A percentile compares a stretch with the other conserved stretches of the same genome.
Evolutionary conservation across 2,113 vertebrate genomes (phyloP).

Genomic region (Brachyistius frenatus): DNA sequence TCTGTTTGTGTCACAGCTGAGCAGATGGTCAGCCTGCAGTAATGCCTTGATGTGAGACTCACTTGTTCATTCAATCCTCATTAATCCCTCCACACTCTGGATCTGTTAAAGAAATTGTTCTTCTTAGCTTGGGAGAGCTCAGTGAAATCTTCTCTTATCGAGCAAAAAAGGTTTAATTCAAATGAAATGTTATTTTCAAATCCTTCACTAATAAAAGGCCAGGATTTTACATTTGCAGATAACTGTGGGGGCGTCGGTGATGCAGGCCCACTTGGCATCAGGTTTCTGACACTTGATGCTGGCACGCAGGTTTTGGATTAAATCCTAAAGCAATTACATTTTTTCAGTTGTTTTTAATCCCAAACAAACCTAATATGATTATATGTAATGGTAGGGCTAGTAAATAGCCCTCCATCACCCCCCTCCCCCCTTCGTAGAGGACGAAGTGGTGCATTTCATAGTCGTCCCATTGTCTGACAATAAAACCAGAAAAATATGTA

Average conservation of each 20-base stretch:
- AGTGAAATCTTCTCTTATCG: background rate
- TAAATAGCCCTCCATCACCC: background rate
- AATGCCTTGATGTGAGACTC: constrained; percentile 71
- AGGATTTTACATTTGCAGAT: background rate
- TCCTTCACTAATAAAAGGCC: background rate
- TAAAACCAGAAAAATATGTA: too few relatives aligned
- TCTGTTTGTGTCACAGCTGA: constrained; percentile 85
- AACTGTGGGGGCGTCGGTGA: background rate
- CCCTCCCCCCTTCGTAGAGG: too few relatives aligned
- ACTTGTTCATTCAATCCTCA: constrained; percentile 69
- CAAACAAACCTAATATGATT: background rate
- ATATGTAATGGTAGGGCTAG: background rate
- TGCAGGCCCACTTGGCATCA: background rate
- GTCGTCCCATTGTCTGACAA: too few relatives aligned
- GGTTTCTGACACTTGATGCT: too few relatives aligned
- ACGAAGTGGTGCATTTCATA: too few relatives aligned
- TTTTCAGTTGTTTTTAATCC: too few relatives aligned
- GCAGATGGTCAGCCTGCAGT: constrained; percentile 85
- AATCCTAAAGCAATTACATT: too few relatives aligned
- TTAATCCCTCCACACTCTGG: constrained; percentile 59
- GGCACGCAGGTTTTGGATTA: too few relatives aligned
- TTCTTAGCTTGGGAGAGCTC: constrained; percentile 3
- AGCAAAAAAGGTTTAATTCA: constrained; percentile 19
- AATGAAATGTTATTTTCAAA: background rate
- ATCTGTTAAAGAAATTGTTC: constrained; percentile 37